These are phyloP conservation scores for Diadema setosum DNA, from an alignment of 35 echinoderm and acorn worm genomes.

Conservation along the genomic window DNA sequence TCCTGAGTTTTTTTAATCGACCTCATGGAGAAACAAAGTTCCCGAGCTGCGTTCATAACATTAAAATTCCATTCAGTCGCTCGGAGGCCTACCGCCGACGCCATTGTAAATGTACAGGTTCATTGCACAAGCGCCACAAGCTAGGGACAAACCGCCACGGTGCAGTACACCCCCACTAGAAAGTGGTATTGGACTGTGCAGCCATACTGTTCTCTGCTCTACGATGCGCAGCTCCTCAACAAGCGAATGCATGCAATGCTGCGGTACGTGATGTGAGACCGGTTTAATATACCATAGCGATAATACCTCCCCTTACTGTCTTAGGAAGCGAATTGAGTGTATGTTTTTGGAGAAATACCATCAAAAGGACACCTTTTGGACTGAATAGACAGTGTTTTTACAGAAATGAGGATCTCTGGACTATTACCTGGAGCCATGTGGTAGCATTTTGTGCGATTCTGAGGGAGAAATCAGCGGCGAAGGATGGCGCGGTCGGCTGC, in stretches of 20 bases:
- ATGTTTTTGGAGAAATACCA: not conserved
- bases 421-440: constrained; percentile 28
- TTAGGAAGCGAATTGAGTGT: not conserved
- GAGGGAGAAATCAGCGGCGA: not conserved
- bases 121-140: not conserved
- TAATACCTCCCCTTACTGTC: not conserved
- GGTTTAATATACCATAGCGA: not conserved
- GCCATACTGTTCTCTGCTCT: not conserved
- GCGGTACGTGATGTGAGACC: not conserved
- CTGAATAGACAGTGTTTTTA: not conserved
- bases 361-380: not conserved
- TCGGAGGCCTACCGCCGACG: too few relatives aligned
- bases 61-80: too few relatives aligned
- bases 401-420: constrained; percentile 16
- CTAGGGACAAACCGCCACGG: not conserved
- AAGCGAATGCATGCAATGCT: not conserved
- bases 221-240: not conserved
- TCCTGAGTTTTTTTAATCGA: too few relatives aligned
- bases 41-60: too few relatives aligned
- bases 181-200: constrained; percentile 11
- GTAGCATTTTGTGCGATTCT: not conserved
- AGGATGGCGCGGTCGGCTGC: not conserved
- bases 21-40: too few relatives aligned
- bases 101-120: not conserved
- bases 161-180: not conserved